Base-by-base conservation (phyloP, 2,113 vertebrate genomes). In the rat (Rattus norvegicus) region DNA sequence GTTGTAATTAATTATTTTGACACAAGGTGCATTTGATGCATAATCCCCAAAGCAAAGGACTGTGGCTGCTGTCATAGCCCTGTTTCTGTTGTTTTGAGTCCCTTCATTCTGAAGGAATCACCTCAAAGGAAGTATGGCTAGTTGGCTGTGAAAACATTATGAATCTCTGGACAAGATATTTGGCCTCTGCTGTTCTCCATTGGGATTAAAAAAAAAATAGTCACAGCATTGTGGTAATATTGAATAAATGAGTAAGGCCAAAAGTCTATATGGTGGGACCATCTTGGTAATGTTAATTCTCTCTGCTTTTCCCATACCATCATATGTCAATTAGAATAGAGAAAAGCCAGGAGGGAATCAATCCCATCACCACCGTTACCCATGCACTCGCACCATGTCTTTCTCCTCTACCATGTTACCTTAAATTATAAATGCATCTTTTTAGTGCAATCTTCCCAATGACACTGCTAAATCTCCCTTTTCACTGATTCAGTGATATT, bases 241-340 rank as follows among this genome's bases (percentile, higher is more conserved):
- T n/a, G 24, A 87, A 49, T 59, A 70, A 36, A 76, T 84, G 56
- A 69, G 20, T 77, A 91, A 67, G 52, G 24, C 8, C 56, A 72
- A 92, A 84, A 59, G 24, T 56, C 80, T 87, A 87, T 8, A 75
- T 26, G 6, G 26, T n/a, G 86, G 5, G 26, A 93, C 93, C 20
- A 92, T 8, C n/a, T 93, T 36, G 56, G n/a, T 7, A 73, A 9
- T 52, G 39, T 73, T 83, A 61, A 87, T 96, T 95, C 47, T 72
- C 30, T 20, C 28, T 52, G 24, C n/a, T 81, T 72, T 84, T 61
- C 9, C 12, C 43, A 90, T 93, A 84, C 43, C 63, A 72, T n/a
- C 63, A 7, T 1, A 76, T 13, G 43, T n/a, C 19, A 59, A 43
- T 43, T 85, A 61, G 63, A 94, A 59, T 9, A 56, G 63, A 65